Evolutionary conservation across 1,140 invertebrate genomes (phyloP), one percentile per base, ranked within the genome.

Genomic region (Mycetomoellerius zeteki): DNA sequence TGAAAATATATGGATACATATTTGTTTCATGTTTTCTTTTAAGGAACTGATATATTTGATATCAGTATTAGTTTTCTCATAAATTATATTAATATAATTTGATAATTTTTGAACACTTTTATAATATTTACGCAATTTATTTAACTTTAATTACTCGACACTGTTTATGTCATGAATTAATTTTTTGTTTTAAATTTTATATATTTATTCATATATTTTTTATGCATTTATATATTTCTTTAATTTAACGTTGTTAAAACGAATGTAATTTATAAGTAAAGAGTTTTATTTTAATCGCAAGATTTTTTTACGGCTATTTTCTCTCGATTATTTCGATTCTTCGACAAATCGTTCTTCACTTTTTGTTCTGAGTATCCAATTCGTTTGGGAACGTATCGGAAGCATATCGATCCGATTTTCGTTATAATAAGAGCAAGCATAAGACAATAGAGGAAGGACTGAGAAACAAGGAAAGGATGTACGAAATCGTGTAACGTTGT

Each of bases 401-500:
- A 52, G 19, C 3, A 24, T n/a, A 43, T 21, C 19, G n/a, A 8
- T 3, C 37, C 75, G 19, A 24, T 50, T 19, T 27, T 50, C 1
- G 30, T 0, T 14, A 67, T 88, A 81, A 86, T 14, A 85, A 86
- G 85, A 84, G 47, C 33, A 65, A 86, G 43, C 21, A 62, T 62
- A 30, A 60, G 21, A 67, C 64, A 85, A 64, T 72, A 27, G 54
- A 16, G 1, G 24, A 67, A 65, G 60, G 12, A 30, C 21, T 7
- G 58, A 88, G 58, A 47, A 27, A 56, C 14, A 64, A 50, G 67
- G 7, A 37, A 24, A 76, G 65, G 87, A 33, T 67, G 60, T 12
- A 67, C 73, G 60, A 37, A 77, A 89, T 77, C 43, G 62, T 65
- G 87, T 86, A 89, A 81, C 58, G n/a, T n/a, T 47, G 50, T 80